Conservation (phyloP, 2,797 vertebrate species). For the Scarus forsteni region DNA sequence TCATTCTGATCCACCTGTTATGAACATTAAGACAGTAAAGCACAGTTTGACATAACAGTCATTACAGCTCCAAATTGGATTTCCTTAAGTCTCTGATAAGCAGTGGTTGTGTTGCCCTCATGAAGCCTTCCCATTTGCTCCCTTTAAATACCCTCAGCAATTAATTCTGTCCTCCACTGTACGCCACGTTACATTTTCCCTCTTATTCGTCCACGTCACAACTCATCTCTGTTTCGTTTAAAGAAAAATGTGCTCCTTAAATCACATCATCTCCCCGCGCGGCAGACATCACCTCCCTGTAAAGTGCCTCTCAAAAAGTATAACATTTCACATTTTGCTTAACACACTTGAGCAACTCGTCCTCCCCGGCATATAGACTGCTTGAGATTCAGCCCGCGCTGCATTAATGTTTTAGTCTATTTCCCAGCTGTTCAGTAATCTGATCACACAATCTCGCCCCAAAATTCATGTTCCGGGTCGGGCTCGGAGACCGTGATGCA, state of each 20-base stretch:
- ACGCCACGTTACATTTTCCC: constrained; percentile 58
- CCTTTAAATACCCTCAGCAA: constrained; percentile 38
- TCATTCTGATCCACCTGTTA: no score
- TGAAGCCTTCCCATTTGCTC: constrained; percentile 10
- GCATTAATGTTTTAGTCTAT: constrained; percentile 27
- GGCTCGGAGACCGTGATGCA: not conserved
- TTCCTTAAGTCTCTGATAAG: not conserved
- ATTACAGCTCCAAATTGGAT: constrained; percentile 2
- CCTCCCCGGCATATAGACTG: constrained; percentile 29
- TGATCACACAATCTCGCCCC: constrained; percentile 10
- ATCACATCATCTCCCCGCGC: constrained; percentile 63
- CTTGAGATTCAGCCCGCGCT: constrained; percentile 30
- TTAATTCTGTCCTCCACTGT: constrained; percentile 56
- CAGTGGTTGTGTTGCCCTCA: not conserved
- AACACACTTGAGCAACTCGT: constrained; percentile 51
- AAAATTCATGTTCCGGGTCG: constrained; percentile 9
- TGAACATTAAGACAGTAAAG: no score
- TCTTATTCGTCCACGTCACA: constrained; percentile 70
- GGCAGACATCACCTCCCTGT: constrained; percentile 40
- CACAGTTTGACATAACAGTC: not conserved
- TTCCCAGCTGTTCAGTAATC: constrained; percentile 20
- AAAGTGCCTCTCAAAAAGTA: constrained; percentile 44
- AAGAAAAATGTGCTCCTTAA: constrained; percentile 59
- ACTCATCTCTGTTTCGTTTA: constrained; percentile 74
- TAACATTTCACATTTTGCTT: constrained; percentile 54